phyloP scores from a whole-genome alignment of 64 coral and sea anemone genomes.

The Orbicella faveolata region DNA sequence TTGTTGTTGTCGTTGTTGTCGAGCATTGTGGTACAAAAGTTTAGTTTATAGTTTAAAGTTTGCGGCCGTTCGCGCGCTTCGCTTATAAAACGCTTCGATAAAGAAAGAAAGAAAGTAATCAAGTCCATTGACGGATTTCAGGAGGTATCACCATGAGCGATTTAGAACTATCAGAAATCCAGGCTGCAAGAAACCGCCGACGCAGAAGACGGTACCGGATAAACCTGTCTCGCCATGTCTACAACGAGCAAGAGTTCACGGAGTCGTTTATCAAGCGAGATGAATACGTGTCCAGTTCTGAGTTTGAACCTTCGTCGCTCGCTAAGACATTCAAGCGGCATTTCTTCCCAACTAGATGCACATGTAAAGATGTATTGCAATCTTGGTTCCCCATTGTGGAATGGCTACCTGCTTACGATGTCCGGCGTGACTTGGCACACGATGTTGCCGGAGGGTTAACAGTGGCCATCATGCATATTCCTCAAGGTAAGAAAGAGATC shows the following conservation, averaged over 20 bases:
- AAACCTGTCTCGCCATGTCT: constrained; percentile 50
- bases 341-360: constrained; percentile 26
- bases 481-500: constrained; percentile 64
- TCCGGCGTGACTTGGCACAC: constrained; percentile 53
- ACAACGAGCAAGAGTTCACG: constrained; percentile 60
- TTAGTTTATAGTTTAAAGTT: background rate
- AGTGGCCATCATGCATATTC: constrained; percentile 83
- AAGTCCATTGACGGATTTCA: background rate
- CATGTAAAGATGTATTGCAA: constrained; percentile 46
- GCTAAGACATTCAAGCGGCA: constrained; percentile 14
- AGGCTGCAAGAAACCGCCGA: background rate
- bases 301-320: background rate
- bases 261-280: constrained; percentile 36
- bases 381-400: constrained; percentile 85
- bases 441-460: constrained; percentile 79
- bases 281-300: constrained; percentile 5
- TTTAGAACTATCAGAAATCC: background rate
- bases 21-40: background rate
- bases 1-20: no score
- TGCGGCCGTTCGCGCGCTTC: no score
- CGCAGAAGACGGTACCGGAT: constrained; percentile 12
- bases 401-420: constrained; percentile 75
- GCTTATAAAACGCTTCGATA: background rate
- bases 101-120: background rate
- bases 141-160: background rate